These are phyloP conservation scores for Zalophus californianus DNA, from an alignment of 2,797 vertebrate species.

Conservation along the genomic window DNA sequence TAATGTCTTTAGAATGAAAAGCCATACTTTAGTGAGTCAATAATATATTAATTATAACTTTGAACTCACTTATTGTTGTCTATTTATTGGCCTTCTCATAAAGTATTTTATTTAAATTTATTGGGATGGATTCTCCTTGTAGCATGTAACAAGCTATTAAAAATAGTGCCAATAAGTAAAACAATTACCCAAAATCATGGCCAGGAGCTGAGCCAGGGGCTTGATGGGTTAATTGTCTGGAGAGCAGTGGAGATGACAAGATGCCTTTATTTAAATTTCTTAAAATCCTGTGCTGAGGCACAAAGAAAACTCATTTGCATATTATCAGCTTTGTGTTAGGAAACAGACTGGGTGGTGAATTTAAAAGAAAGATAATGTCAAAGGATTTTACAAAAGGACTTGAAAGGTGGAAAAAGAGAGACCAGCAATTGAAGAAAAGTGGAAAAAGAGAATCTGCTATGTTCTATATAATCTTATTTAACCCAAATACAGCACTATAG, in stretches of 20 bases:
- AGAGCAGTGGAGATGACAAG: constrained; percentile 29
- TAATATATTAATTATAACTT: constrained; percentile 73
- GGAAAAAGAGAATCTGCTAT: neutral
- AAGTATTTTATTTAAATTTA: constrained; percentile 64
- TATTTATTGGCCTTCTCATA: constrained; percentile 46
- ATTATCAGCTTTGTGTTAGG: constrained; percentile 28
- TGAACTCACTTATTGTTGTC: neutral
- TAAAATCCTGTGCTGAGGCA: neutral
- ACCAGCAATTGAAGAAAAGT: neutral
- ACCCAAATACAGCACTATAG: neutral
- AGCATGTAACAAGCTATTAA: constrained; percentile 61
- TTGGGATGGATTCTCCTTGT: constrained; percentile 54
- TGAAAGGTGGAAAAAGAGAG: neutral
- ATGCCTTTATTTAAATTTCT: constrained; percentile 43
- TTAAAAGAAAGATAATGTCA: constrained; percentile 5
- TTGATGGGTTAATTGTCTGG: constrained; percentile 27
- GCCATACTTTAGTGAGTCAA: constrained; percentile 41
- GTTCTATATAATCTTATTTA: neutral
- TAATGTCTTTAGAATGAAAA: constrained; percentile 42
- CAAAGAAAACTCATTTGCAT: neutral
- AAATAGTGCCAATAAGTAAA: constrained; percentile 60
- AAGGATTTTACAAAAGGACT: neutral
- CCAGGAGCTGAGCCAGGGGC: neutral
- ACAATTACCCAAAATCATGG: constrained; percentile 44
- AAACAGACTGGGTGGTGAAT: neutral